Base-by-base conservation (phyloP, 1,140 invertebrate species). In the Macrocentrus cingulum region DNA sequence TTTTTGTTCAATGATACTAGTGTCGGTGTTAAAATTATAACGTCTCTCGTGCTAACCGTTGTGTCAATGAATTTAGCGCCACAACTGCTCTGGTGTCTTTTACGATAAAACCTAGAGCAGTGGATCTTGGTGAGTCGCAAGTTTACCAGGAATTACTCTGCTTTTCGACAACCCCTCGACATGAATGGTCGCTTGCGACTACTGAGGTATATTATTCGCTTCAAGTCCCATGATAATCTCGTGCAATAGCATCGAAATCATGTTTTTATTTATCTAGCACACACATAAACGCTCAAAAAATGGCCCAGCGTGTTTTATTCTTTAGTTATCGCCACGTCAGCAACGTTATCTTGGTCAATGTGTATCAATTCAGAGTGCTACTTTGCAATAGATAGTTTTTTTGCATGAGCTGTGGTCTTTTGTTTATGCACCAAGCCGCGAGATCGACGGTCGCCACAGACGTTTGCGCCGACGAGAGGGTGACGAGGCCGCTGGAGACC, bases 101-200 rank as follows among this genome's bases (percentile, higher is more conserved):
- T 76, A 76, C 76, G 66, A 78, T 80, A 73, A 78, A 77, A 71
- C 71, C 76, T 73, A 78, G 72, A 67, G 69, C 65, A 64, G 67
- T 65, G 68, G 78, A 80, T 66, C 63, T 77, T 72, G 77, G 71
- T 72, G 77, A 80, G 54, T 76, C 76, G 45, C 68, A 76, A 72
- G 75, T 79, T 69, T 79, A 80, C 74, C 75, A 78, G 44, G 77
- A 79, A 72, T 77, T 80, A 65, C 75, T 80, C 63, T 80, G 75
- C 69, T 79, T 80, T 70, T 77, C 77, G 29, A 74, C 73, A 60
- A 77, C 76, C 68, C 69, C 74, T 69, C 75, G 71, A 63, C 70
- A 68, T 66, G 73, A 76, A 65, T 79, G 77, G 76, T 69, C 73
- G 71, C 76, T 69, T 61, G 61, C 65, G 50, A 70, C 77, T 71